Evolutionary conservation across 2,797 vertebrate species (phyloP).

Genomic region (Siniperca scherzeri): DNA sequence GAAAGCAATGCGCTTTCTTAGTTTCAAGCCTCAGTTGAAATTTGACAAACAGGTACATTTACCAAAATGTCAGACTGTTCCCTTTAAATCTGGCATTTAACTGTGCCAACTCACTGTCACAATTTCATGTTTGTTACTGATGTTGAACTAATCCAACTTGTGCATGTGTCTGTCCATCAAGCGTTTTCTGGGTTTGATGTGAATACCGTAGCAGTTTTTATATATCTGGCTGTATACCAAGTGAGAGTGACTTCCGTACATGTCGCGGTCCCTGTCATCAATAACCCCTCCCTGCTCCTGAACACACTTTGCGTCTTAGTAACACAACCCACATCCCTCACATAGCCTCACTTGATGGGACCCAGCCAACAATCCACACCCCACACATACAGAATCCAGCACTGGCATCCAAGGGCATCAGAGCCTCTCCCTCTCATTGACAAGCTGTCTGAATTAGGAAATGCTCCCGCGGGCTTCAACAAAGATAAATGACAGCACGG

Average conservation of each 20-base stretch:
- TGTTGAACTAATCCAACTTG: not conserved
- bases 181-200: not conserved
- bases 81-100: not conserved
- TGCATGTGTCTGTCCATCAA: not conserved
- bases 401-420: slow-evolving; percentile 27
- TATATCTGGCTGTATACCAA: slow-evolving; percentile 5
- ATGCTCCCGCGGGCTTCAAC: slow-evolving; percentile 27
- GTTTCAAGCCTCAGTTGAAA: not conserved
- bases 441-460: slow-evolving; percentile 53
- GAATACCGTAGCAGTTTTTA: not conserved
- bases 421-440: slow-evolving; percentile 39
- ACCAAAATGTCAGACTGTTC: too few relatives aligned
- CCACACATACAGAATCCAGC: slow-evolving; percentile 9
- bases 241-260: not conserved
- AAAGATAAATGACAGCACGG: slow-evolving; percentile 38
- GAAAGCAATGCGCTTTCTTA: not conserved
- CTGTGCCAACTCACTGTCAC: not conserved
- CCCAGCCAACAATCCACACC: not conserved
- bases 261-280: slow-evolving; percentile 27
- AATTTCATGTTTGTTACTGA: not conserved
- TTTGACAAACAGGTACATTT: not conserved
- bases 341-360: not conserved
- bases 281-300: not conserved
- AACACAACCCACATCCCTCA: slow-evolving; percentile 27
- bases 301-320: slow-evolving; percentile 11